These are phyloP conservation scores for Nothobranchius kuhntae DNA, from an alignment of 2,113 vertebrate genomes.

Conservation along the genomic window DNA sequence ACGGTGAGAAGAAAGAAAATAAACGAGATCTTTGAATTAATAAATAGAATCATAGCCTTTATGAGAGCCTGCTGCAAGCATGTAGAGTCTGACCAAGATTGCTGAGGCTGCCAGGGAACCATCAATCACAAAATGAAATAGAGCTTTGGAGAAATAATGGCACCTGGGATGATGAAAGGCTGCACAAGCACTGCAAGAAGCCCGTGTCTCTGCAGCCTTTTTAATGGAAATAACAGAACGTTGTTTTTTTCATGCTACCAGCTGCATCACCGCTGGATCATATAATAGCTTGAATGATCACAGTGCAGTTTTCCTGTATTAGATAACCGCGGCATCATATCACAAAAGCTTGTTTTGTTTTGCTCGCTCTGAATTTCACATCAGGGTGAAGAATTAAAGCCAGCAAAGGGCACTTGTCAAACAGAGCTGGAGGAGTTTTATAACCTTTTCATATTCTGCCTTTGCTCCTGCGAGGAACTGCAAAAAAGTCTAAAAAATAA, in stretches of 20 bases:
- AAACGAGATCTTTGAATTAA: constrained; percentile 47
- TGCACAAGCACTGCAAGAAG: constrained; percentile 31
- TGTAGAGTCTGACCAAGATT: constrained; percentile 46
- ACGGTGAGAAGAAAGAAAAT: constrained; percentile 29
- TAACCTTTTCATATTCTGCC: constrained; percentile 68
- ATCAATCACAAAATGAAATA: constrained; percentile 72
- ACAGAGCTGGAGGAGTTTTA: constrained; percentile 44
- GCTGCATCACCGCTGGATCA: constrained; percentile 40
- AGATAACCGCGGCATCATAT: constrained; percentile 24
- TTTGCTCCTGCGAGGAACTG: constrained; percentile 24
- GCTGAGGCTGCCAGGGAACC: constrained; percentile 53
- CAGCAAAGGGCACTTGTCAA: constrained; percentile 62
- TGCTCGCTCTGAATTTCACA: constrained; percentile 36
- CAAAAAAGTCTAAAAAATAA: background rate
- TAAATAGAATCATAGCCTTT: constrained; percentile 44
- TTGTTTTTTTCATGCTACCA: constrained; percentile 30
- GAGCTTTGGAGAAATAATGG: constrained; percentile 69
- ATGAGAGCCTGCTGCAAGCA: constrained; percentile 53
- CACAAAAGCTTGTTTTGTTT: constrained; percentile 37
- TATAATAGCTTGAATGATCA: constrained; percentile 51
- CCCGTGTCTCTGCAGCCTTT: constrained; percentile 51
- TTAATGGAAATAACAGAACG: constrained; percentile 57
- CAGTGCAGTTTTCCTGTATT: constrained; percentile 34
- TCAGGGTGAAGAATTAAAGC: constrained; percentile 44
- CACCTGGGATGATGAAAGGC: constrained; percentile 72